Evolutionary conservation across 2,888 invertebrate species (phyloP).

Genomic region (Neoitamus cyanurus): DNA sequence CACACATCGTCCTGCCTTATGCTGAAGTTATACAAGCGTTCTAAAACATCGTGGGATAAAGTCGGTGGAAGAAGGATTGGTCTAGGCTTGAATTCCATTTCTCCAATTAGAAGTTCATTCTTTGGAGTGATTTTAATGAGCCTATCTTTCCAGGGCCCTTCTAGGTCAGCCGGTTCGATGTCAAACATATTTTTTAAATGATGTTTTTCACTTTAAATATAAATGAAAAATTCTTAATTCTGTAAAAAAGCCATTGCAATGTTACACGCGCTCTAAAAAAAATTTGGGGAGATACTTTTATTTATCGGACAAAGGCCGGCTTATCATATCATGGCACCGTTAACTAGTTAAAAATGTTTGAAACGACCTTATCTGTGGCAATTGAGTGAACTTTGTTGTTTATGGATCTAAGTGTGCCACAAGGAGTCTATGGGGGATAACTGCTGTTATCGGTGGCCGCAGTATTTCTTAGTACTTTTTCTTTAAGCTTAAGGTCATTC

Average conservation of each 20-base stretch:
- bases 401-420: background rate
- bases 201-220: background rate
- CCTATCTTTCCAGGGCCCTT: background rate
- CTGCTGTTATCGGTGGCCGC: background rate
- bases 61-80: background rate
- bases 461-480: background rate
- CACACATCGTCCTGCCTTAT: conserved; percentile 62
- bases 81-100: background rate
- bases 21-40: conserved; percentile 59
- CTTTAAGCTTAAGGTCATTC: background rate
- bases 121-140: background rate
- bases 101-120: background rate
- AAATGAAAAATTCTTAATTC: background rate
- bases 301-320: background rate
- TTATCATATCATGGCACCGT: background rate
- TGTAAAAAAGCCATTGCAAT: background rate
- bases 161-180: background rate
- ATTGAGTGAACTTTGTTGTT: background rate
- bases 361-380: background rate
- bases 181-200: background rate
- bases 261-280: too few relatives aligned
- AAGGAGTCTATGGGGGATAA: background rate
- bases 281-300: background rate
- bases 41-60: conserved; percentile 49
- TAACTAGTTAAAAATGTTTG: background rate